These are phyloP conservation scores for Pyrrhosoma nymphula DNA, from an alignment of 2,888 invertebrate genomes.

Conservation along the genomic window DNA sequence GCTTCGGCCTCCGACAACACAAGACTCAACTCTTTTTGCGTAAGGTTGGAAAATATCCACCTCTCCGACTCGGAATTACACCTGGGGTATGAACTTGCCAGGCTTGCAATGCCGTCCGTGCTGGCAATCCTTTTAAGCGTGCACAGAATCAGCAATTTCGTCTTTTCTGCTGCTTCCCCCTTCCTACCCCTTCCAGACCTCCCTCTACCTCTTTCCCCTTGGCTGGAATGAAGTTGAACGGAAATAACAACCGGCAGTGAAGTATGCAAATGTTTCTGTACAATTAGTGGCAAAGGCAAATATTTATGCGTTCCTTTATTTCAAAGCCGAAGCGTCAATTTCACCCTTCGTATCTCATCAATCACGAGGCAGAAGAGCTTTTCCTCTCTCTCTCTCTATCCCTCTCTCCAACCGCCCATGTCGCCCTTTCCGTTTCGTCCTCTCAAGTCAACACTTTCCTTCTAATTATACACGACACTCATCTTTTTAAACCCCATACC, in stretches of 20 bases:
- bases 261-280: slow-evolving; percentile 32
- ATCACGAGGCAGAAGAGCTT: background rate
- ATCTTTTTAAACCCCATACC: background rate
- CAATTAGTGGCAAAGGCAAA: slow-evolving; percentile 16
- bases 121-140: background rate
- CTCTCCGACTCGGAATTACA: background rate
- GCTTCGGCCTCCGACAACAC: no score
- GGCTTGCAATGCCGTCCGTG: background rate
- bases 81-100: background rate
- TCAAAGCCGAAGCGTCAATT: slow-evolving; percentile 15
- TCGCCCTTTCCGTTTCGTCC: no score
- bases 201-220: background rate
- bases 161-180: background rate
- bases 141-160: background rate
- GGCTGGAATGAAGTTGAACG: background rate
- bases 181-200: background rate
- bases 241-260: background rate
- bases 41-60: background rate
- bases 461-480: slow-evolving; percentile 14
- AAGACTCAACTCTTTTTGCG: background rate
- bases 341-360: background rate
- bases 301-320: slow-evolving; percentile 28
- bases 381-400: background rate
- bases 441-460: background rate
- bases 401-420: background rate